Percentiles rank a stretch among this genome's conserved stretches.
These are phyloP conservation scores for Eidolon dupreanum DNA, from an alignment of 2,797 vertebrate genomes.

Conservation along the genomic window DNA sequence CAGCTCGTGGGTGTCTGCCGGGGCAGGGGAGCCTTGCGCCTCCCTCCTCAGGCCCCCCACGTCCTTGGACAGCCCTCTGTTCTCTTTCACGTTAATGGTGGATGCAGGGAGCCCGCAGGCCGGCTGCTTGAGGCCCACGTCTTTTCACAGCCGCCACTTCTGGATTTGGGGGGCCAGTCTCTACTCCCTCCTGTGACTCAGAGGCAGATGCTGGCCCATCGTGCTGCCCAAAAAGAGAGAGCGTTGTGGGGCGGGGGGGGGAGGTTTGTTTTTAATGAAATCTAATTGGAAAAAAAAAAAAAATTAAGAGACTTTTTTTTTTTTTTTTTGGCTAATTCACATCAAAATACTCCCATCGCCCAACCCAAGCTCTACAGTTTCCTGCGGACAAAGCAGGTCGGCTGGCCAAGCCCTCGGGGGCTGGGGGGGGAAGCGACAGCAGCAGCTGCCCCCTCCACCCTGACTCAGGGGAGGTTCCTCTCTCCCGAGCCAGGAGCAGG, in stretches of 20 bases:
- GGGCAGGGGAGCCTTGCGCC: not conserved
- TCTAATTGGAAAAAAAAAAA: not conserved
- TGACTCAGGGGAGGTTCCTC: slow-evolving; percentile 59
- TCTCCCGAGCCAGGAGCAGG: not conserved
- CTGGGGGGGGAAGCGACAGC: slow-evolving; percentile 39
- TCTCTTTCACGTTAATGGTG: not conserved
- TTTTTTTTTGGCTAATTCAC: slow-evolving; percentile 47
- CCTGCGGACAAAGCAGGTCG: slow-evolving; percentile 42
- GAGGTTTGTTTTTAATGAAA: slow-evolving; percentile 38
- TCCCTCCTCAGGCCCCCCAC: not conserved
- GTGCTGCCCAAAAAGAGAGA: not conserved
- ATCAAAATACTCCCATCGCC: not conserved
- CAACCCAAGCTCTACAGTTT: slow-evolving; percentile 1
- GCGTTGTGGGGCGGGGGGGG: not conserved
- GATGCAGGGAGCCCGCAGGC: not conserved
- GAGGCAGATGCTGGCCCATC: not conserved
- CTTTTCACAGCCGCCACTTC: not conserved
- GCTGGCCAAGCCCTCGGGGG: slow-evolving; percentile 56
- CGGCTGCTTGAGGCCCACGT: not conserved
- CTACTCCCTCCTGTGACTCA: not conserved
- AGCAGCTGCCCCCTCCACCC: slow-evolving; percentile 51
- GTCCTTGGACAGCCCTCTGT: not conserved
- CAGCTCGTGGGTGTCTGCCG: not conserved
- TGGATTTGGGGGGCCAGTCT: not conserved
- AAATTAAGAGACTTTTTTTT: not conserved